These are phyloP conservation scores for Chionomys nivalis DNA, from an alignment of 2,113 vertebrate genomes.

Conservation along the genomic window DNA sequence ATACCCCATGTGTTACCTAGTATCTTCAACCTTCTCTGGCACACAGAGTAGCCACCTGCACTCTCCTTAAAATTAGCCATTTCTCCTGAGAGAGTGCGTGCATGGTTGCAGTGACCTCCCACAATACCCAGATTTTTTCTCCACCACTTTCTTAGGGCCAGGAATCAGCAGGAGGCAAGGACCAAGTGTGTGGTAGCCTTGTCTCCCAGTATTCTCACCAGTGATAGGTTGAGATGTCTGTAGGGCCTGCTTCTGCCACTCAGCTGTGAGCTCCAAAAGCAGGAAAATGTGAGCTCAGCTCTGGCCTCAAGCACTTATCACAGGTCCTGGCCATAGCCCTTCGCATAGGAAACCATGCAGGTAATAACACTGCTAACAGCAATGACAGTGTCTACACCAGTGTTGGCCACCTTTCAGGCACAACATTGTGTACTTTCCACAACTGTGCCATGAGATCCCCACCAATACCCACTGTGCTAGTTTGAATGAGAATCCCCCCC, in stretches of 20 bases:
- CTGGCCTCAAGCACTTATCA: neutral
- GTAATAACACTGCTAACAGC: neutral
- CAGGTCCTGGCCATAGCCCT: neutral
- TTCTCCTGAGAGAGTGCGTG: neutral
- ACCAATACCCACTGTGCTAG: neutral
- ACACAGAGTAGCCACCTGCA: neutral
- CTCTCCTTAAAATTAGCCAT: too few species aligned
- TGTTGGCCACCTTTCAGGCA: neutral
- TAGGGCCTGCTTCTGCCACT: neutral
- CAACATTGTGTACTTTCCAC: rapidly evolving
- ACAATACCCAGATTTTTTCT: neutral
- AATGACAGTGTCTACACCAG: too few species aligned
- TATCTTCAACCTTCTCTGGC: neutral
- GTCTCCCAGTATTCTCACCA: neutral
- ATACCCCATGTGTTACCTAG: neutral
- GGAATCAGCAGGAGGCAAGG: neutral
- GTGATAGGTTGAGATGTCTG: neutral
- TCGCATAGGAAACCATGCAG: neutral
- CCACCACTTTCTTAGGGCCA: neutral
- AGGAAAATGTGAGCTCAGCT: neutral
- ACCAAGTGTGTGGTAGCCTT: neutral
- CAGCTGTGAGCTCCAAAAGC: neutral
- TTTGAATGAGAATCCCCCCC: neutral
- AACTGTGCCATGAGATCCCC: rapidly evolving
- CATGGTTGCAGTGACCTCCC: neutral